Base-by-base conservation (phyloP, 2,797 vertebrate species). In the Sebastiscus albofasciatus region DNA sequence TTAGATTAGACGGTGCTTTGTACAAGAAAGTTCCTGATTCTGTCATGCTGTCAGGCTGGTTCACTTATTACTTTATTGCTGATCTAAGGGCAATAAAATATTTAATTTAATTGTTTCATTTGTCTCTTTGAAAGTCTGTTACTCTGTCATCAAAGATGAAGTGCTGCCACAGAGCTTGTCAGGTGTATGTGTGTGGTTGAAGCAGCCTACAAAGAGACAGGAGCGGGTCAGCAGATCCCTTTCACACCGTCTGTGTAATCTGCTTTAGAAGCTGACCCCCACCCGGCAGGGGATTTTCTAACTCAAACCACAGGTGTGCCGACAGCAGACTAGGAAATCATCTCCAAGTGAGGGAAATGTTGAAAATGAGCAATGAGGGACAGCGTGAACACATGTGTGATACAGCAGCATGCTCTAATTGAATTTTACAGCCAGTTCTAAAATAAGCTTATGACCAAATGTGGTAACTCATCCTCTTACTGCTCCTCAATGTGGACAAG, bases 1-100 rank as follows among this genome's bases (percentile, higher is more conserved):
- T 90, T 93, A 93, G 92, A 92, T 89, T 93, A 92, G 92, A 91
- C 58, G 69, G 59, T 92, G 71, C 87, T 94, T 94, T 95, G 84
- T 95, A 91, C 84, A 91, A 95, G 91, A 89, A 60, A 82, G 83
- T 88, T 92, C 91, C 93, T 95, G 91, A 94, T 91, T 75, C 67
- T 93, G 84, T 93, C 87, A 89, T 78, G 34, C 77, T 93, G 77
- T 93, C 90, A 91, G 93, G 89, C 92, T 95, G 94, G 92, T 94
- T 95, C 81, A 88, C 85, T 84, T 52, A 9, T n/a, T 89, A 75
- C 77, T 80, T 83, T 87, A 90, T 87, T 92, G 88, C 87, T 92
- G 68, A 89, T 87, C 74, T 64, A 89, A 86, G 52, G 79, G 91
- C 87, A 95, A 94, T 94, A 94, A 94, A 94, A 92, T 62, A 56